phyloP scores from a whole-genome alignment of 2,888 invertebrate species.

The Coenonympha arcania region DNA sequence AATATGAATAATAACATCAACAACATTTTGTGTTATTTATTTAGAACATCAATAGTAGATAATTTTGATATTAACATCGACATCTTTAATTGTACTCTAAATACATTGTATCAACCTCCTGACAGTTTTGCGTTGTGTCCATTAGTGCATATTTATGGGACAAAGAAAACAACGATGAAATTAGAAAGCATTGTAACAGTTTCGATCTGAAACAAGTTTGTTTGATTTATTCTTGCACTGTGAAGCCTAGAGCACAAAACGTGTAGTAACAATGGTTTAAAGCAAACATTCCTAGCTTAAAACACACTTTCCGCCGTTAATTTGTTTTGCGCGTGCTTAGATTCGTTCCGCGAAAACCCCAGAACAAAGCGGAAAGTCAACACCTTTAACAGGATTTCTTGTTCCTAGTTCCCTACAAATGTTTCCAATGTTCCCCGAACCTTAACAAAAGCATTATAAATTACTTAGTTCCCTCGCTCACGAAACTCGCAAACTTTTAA shows the following conservation, averaged over 20 bases:
- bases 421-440: conserved; percentile 29
- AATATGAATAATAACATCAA: too few relatives aligned
- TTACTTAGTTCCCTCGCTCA: conserved; percentile 37
- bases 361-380: conserved; percentile 3
- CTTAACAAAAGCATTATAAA: conserved; percentile 41
- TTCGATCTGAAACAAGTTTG: too few relatives aligned
- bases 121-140: too few relatives aligned
- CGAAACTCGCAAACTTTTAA: conserved; percentile 38
- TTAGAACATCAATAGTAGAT: too few relatives aligned
- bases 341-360: conserved; percentile 23
- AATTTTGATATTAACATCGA: too few relatives aligned
- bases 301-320: neutral
- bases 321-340: conserved; percentile 17
- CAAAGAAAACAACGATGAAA: too few relatives aligned
- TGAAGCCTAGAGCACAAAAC: neutral
- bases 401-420: conserved; percentile 14
- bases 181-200: too few relatives aligned
- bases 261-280: neutral
- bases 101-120: too few relatives aligned
- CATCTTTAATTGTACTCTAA: too few relatives aligned
- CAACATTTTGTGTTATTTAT: too few relatives aligned
- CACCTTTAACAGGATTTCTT: conserved; percentile 14
- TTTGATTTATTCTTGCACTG: neutral
- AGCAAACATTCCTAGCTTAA: neutral
- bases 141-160: too few relatives aligned